A percentile compares a stretch with the other conserved stretches of the same genome.
Conservation (phyloP, 2,113 vertebrate species). For the Hemiprocne comata region DNA sequence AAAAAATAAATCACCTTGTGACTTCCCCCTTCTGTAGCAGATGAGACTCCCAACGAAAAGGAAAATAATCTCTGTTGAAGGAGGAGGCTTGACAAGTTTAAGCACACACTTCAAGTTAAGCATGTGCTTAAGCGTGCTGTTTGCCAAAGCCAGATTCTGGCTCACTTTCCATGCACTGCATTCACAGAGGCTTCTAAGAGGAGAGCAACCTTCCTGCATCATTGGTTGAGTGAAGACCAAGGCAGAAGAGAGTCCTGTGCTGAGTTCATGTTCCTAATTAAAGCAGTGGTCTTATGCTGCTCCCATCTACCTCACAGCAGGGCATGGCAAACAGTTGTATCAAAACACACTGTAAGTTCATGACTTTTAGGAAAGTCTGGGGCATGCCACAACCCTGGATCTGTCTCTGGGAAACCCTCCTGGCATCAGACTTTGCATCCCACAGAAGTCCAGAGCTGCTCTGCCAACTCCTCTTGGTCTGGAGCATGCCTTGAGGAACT, state of each 20-base stretch:
- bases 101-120: conserved; percentile 17
- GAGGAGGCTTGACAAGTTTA: conserved; percentile 11
- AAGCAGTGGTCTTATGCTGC: background rate
- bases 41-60: conserved; percentile 8
- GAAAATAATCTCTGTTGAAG: conserved; percentile 4
- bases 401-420: background rate
- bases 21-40: background rate
- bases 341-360: background rate
- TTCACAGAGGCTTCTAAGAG: background rate
- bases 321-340: background rate
- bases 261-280: background rate
- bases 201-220: background rate
- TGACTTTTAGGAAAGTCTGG: background rate
- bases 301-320: background rate
- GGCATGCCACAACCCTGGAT: background rate
- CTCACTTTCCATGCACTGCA: background rate
- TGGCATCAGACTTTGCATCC: background rate
- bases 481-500: background rate
- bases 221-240: background rate
- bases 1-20: conserved; percentile 33
- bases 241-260: background rate
- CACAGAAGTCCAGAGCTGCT: background rate
- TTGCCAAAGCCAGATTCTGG: background rate
- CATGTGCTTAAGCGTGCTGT: background rate
- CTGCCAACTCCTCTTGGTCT: background rate